phyloP scores from a whole-genome alignment of 2,797 vertebrate genomes.

The Remorina albescens region DNA sequence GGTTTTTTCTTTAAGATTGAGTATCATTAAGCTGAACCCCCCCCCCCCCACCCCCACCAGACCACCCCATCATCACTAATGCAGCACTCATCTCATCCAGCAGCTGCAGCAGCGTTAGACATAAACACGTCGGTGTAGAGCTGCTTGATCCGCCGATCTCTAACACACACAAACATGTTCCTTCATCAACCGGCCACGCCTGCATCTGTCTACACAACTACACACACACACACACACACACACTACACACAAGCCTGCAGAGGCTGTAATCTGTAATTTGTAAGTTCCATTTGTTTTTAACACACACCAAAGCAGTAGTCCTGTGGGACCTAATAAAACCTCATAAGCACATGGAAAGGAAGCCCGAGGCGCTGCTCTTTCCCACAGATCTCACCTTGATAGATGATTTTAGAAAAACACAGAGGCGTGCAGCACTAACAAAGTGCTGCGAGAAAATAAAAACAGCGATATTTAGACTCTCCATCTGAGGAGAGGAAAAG shows the following conservation, averaged over 20 bases:
- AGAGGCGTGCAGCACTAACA: slow-evolving; percentile 79
- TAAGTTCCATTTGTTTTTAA: slow-evolving; percentile 84
- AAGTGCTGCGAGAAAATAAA: slow-evolving; percentile 73
- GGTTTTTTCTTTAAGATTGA: neutral
- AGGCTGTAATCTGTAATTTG: slow-evolving; percentile 83
- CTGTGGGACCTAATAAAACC: slow-evolving; percentile 79
- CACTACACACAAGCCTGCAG: slow-evolving; percentile 38
- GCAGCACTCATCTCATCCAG: slow-evolving; percentile 32
- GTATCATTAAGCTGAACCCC: slow-evolving; percentile 12
- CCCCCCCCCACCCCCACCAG: neutral
- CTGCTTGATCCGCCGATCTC: slow-evolving; percentile 22
- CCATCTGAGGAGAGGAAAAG: slow-evolving; percentile 62
- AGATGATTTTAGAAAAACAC: slow-evolving; percentile 79
- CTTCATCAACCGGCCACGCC: slow-evolving; percentile 59
- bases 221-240: slow-evolving; percentile 23
- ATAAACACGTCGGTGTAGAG: slow-evolving; percentile 21
- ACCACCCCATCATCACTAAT: slow-evolving; percentile 22
- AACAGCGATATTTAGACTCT: slow-evolving; percentile 69
- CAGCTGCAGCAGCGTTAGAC: slow-evolving; percentile 6
- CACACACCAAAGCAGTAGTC: slow-evolving; percentile 76
- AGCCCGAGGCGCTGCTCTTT: slow-evolving; percentile 78
- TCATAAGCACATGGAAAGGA: slow-evolving; percentile 79
- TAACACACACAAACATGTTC: slow-evolving; percentile 17
- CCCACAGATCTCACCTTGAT: slow-evolving; percentile 83
- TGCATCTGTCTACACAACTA: slow-evolving; percentile 19